These are phyloP conservation scores for Rhinopithecus roxellana DNA, from an alignment of 2,113 vertebrate species.

Conservation along the genomic window DNA sequence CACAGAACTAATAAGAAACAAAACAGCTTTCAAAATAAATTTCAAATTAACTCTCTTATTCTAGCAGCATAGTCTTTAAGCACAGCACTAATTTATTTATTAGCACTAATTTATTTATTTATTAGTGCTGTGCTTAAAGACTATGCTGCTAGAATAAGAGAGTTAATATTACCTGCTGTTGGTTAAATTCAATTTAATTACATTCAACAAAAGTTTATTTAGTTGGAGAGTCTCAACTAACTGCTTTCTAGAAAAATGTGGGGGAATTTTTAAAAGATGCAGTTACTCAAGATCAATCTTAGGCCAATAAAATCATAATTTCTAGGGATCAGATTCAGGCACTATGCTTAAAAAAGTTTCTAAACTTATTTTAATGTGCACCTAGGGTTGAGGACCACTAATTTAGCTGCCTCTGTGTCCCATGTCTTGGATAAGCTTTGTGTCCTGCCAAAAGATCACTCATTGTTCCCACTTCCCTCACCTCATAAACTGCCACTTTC, in stretches of 20 bases:
- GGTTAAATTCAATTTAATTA: slow-evolving; percentile 18
- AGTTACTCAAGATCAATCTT: neutral
- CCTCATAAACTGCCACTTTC: neutral
- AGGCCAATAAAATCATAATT: neutral
- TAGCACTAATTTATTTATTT: no score
- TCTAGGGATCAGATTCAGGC: neutral
- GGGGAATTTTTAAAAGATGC: neutral
- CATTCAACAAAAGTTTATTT: neutral
- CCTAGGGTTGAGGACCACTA: neutral
- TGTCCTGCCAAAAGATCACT: neutral
- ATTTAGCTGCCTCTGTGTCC: neutral
- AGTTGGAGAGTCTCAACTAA: neutral
- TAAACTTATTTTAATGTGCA: neutral
- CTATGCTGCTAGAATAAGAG: neutral
- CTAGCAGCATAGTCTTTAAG: neutral
- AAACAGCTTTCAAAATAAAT: slow-evolving; percentile 41
- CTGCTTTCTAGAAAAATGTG: neutral
- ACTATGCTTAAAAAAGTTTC: neutral
- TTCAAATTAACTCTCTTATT: neutral
- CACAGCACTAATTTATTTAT: neutral
- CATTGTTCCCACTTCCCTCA: neutral
- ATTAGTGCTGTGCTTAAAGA: neutral
- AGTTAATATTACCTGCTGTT: neutral
- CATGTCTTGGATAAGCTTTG: neutral
- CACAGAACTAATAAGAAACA: neutral